These are phyloP conservation scores for Scomber scombrus DNA, from an alignment of 2,113 vertebrate species.

Conservation along the genomic window DNA sequence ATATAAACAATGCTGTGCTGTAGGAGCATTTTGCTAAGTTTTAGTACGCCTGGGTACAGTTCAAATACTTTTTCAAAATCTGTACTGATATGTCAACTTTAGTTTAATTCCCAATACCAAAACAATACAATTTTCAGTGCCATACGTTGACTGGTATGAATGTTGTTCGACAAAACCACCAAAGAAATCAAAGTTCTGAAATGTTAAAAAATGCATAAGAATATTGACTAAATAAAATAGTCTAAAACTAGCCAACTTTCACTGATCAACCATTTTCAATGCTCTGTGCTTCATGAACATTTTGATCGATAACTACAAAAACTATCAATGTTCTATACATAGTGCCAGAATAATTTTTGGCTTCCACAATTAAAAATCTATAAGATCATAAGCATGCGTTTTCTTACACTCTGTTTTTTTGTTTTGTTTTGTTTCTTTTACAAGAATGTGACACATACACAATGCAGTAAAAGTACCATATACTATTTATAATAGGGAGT, in stretches of 20 bases:
- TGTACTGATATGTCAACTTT: not conserved
- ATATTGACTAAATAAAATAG: not conserved
- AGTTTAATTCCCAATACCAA: not conserved
- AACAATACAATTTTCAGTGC: not conserved
- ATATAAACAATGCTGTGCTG: slow-evolving; percentile 17
- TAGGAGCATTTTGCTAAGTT: not conserved
- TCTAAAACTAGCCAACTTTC: not conserved
- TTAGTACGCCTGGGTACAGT: not conserved
- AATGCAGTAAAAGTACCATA: not conserved
- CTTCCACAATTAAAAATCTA: not conserved
- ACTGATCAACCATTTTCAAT: not conserved
- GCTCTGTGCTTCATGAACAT: not conserved
- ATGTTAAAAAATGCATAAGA: not conserved
- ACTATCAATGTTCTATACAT: not conserved
- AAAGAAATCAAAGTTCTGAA: too few species aligned
- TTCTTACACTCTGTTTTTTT: not conserved
- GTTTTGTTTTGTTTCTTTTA: not conserved
- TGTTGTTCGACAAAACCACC: not conserved
- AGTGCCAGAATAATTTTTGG: not conserved
- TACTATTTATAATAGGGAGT: not conserved
- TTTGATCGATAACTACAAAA: not conserved
- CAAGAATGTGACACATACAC: not conserved
- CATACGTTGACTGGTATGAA: not conserved
- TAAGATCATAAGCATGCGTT: not conserved
- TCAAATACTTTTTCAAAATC: not conserved